Evolutionary conservation across 2,113 vertebrate species (phyloP).

Genomic region (Hemichromis elongatus): DNA sequence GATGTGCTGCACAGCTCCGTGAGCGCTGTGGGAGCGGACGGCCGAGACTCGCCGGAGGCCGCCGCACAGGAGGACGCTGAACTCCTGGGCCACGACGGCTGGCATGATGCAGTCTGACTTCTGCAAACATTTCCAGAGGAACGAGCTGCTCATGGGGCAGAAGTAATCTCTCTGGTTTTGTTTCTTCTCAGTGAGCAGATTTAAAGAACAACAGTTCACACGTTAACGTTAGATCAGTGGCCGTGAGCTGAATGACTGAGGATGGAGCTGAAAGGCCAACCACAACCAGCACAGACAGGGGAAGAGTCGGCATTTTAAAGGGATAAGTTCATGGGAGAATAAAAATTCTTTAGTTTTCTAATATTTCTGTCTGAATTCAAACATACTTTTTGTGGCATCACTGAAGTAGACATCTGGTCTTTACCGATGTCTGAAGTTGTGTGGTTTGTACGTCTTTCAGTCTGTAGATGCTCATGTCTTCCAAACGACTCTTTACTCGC

Average conservation of each 20-base stretch:
- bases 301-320: not conserved
- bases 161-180: not conserved
- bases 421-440: not conserved
- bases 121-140: not conserved
- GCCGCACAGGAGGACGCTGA: not conserved
- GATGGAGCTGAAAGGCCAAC: not conserved
- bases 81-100: not conserved
- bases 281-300: not conserved
- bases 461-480: not conserved
- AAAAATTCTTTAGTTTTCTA: not conserved
- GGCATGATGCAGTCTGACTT: not conserved
- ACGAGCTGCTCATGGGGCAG: not conserved
- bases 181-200: not conserved
- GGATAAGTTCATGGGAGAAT: not conserved
- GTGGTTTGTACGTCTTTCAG: not conserved
- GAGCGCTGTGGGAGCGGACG: not conserved
- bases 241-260: not conserved
- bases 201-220: not conserved
- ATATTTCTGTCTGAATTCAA: not conserved
- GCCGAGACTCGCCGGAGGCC: not conserved
- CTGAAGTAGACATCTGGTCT: not conserved
- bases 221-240: not conserved
- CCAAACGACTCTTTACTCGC: not conserved
- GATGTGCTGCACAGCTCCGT: slow-evolving; percentile 34
- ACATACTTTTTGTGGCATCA: fast-evolving